These are phyloP conservation scores for Sisyra terminalis DNA, from an alignment of 2,888 invertebrate species.

Conservation along the genomic window DNA sequence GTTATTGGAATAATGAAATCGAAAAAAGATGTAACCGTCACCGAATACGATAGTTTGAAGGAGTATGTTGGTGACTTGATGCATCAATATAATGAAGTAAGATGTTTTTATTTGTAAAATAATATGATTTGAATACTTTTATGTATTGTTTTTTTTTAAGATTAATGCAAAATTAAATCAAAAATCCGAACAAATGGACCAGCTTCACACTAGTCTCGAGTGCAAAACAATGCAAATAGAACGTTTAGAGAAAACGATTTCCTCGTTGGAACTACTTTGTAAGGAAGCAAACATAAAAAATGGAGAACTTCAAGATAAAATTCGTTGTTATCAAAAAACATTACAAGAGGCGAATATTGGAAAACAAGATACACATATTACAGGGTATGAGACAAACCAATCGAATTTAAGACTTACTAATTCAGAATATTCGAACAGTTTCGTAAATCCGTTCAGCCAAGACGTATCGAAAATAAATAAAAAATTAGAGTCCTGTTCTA, in stretches of 20 bases:
- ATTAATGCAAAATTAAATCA: slow-evolving; percentile 33
- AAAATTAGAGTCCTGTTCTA: no score
- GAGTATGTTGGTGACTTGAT: slow-evolving; percentile 22
- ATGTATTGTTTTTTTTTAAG: no score
- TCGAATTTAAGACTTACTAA: no score
- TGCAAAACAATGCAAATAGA: slow-evolving; percentile 37
- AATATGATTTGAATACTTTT: neutral
- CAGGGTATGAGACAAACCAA: no score
- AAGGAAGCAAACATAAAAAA: neutral
- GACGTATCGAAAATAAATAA: no score
- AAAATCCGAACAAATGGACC: slow-evolving; percentile 34
- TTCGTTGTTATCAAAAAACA: slow-evolving; percentile 2
- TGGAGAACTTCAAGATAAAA: slow-evolving; percentile 2
- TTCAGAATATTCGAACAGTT: no score
- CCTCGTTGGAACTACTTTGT: slow-evolving; percentile 26
- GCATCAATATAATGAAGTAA: slow-evolving; percentile 20
- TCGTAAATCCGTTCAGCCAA: no score
- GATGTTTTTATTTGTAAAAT: neutral
- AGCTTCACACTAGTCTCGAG: slow-evolving; percentile 32
- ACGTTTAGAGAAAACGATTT: slow-evolving; percentile 35
- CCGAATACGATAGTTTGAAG: slow-evolving; percentile 28
- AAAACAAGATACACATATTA: no score
- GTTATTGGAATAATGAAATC: slow-evolving; percentile 37
- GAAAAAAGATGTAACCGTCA: slow-evolving; percentile 33
- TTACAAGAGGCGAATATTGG: slow-evolving; percentile 2